Evolutionary conservation across 2,113 vertebrate genomes (phyloP), one percentile per base, ranked within the genome.

Genomic region (Sander vitreus): DNA sequence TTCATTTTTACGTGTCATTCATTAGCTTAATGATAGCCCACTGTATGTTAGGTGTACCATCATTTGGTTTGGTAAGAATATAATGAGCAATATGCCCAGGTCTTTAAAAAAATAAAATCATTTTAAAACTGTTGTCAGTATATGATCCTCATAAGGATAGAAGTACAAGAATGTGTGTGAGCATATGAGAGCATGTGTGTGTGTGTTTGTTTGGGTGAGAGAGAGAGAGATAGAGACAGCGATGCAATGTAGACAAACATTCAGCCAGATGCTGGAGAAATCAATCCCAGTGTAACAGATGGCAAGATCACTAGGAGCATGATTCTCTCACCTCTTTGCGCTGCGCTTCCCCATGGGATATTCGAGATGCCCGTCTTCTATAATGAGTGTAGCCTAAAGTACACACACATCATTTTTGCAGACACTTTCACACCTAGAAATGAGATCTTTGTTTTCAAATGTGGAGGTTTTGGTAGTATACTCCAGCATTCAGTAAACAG

Each of bases 181-280:
- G 27, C 18, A 45, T 21, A 4, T 30, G 50, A n/a, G n/a, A n/a
- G n/a, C n/a, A n/a, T 33, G 27, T 51, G 58, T 30, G 50, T 58
- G 15, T 43, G 23, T 3, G 1, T 71, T 43, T 73, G 27, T 23
- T 47, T 27, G 62, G 4, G 21, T 14, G 36, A 60, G 3, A 36
- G 57, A 30, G 57, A 30, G 30, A 27, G 45, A 21, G 27, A 27
- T 21, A 0, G 45, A 62, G 33, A 69, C 6, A 48, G 43, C 62
- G 64, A 70, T 67, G 27, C 55, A 45, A 89, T 84, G 88, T 77
- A 85, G 74, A 87, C 84, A 84, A 58, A 71, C 80, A 43, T 84
- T 81, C 62, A 84, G 80, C 71, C 86, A 90, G 87, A 85, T 89
- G 88, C 86, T 85, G 73, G 86, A 85, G 60, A 88, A 92, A 92